Conservation (phyloP, 2,888 invertebrate genomes). For the Ennomos fuscantarius region DNA sequence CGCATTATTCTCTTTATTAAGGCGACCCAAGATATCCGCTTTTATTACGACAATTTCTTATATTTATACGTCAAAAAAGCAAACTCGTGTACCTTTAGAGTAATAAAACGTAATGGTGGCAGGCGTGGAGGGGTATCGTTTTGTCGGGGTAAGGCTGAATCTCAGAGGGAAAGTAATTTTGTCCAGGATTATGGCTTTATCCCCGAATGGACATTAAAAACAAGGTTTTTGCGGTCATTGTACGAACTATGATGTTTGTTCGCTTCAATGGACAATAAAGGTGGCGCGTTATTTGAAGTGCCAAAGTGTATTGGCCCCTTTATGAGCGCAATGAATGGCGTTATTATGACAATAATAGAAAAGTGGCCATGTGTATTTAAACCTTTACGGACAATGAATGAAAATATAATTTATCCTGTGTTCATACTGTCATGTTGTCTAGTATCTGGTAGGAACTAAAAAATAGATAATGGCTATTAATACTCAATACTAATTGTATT, state of each 20-base stretch:
- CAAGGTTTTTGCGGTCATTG: conserved; percentile 54
- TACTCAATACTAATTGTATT: too few species aligned
- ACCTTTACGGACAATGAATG: too few species aligned
- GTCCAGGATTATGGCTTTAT: conserved; percentile 62
- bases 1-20: conserved; percentile 54
- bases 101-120: conserved; percentile 75
- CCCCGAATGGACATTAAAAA: conserved; percentile 62
- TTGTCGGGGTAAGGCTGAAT: conserved; percentile 58
- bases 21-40: conserved; percentile 57
- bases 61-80: conserved; percentile 73
- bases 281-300: conserved; percentile 2
- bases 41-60: conserved; percentile 64
- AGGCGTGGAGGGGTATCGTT: conserved; percentile 60
- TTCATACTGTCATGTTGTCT: too few species aligned
- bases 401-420: too few species aligned
- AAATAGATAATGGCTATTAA: too few species aligned
- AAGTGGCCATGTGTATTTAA: too few species aligned
- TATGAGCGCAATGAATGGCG: conserved; percentile 2
- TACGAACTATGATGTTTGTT: conserved; percentile 43
- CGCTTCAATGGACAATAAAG: conserved; percentile 22
- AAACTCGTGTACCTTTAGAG: conserved; percentile 70
- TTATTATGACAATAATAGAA: too few species aligned
- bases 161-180: conserved; percentile 66
- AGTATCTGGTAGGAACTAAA: too few species aligned
- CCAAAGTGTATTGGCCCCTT: conserved; percentile 10